Percentiles rank a stretch among this genome's conserved stretches.
These are phyloP conservation scores for Apodemus sylvaticus DNA, from an alignment of 2,113 vertebrate species.

Conservation along the genomic window DNA sequence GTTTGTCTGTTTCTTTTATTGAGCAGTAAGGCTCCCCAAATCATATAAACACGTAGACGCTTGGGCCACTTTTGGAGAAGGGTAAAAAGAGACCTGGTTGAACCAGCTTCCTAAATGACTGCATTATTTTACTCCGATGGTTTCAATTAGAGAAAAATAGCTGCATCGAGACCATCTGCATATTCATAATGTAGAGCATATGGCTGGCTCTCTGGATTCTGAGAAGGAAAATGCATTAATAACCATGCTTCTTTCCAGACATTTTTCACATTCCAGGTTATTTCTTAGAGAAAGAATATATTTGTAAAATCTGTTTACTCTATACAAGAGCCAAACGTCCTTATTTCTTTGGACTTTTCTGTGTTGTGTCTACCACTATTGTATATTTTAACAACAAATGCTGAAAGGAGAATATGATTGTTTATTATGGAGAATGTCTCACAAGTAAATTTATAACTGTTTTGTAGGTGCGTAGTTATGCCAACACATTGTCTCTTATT, in stretches of 20 bases:
- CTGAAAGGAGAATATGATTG: conserved; percentile 49
- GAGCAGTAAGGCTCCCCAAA: conserved; percentile 30
- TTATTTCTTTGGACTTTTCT: conserved; percentile 45
- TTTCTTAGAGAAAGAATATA: conserved; percentile 68
- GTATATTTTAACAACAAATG: conserved; percentile 50
- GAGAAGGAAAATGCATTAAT: conserved; percentile 68
- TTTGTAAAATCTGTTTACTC: conserved; percentile 72
- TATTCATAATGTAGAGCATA: conserved; percentile 75
- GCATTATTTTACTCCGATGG: conserved; percentile 68
- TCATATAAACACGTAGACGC: conserved; percentile 30
- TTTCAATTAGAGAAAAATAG: conserved; percentile 73
- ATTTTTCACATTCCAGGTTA: conserved; percentile 70
- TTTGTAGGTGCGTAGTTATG: conserved; percentile 41
- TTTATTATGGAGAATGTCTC: conserved; percentile 47
- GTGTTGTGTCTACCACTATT: conserved; percentile 55
- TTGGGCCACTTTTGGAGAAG: conserved; percentile 45
- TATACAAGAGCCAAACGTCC: conserved; percentile 56
- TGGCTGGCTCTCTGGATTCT: conserved; percentile 64
- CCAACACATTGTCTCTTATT: conserved; percentile 39
- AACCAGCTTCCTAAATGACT: conserved; percentile 54
- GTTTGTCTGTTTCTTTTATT: conserved; percentile 15
- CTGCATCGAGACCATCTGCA: conserved; percentile 73
- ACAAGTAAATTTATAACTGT: neutral
- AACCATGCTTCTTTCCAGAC: conserved; percentile 59
- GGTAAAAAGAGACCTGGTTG: conserved; percentile 61